A percentile compares a stretch with the other conserved stretches of the same genome.
These are phyloP conservation scores for Tenthredo distinguenda DNA, from an alignment of 2,888 invertebrate species.

Conservation along the genomic window DNA sequence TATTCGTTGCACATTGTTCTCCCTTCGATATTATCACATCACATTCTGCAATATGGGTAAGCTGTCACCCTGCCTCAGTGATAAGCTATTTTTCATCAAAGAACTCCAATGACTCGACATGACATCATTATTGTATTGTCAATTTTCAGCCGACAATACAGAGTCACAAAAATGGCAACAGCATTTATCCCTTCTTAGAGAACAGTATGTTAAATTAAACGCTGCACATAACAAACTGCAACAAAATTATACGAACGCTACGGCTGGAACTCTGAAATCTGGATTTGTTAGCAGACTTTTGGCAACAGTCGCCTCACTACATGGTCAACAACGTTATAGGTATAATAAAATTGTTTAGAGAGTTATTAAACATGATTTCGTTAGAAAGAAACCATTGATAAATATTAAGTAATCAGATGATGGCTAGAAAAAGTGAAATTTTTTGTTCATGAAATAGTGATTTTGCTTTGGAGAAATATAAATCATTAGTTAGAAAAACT, in stretches of 20 bases:
- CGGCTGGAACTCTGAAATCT: slow-evolving; percentile 86
- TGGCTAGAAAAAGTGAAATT: neutral
- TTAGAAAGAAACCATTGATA: neutral
- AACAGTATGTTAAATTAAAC: slow-evolving; percentile 95
- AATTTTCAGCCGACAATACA: slow-evolving; percentile 68
- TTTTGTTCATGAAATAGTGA: neutral
- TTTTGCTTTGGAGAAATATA: neutral
- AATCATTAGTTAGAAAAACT: neutral
- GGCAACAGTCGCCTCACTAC: slow-evolving; percentile 89
- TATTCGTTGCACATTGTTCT: neutral
- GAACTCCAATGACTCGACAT: neutral
- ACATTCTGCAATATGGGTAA: slow-evolving; percentile 40
- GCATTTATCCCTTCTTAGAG: slow-evolving; percentile 91
- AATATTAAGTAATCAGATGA: neutral
- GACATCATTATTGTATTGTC: neutral
- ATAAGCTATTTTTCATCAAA: neutral
- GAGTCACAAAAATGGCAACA: slow-evolving; percentile 82
- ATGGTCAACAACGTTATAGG: slow-evolving; percentile 88
- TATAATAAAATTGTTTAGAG: slow-evolving; percentile 59
- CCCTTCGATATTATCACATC: slow-evolving; percentile 47
- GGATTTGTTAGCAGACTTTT: slow-evolving; percentile 93
- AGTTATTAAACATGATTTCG: neutral
- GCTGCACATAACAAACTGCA: slow-evolving; percentile 90
- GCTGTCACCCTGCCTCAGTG: neutral
- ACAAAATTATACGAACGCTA: slow-evolving; percentile 89